A percentile compares a stretch with the other conserved stretches of the same genome.
Evolutionary conservation across 2,113 vertebrate genomes (phyloP).

Genomic region (Herpailurus yagouaroundi): DNA sequence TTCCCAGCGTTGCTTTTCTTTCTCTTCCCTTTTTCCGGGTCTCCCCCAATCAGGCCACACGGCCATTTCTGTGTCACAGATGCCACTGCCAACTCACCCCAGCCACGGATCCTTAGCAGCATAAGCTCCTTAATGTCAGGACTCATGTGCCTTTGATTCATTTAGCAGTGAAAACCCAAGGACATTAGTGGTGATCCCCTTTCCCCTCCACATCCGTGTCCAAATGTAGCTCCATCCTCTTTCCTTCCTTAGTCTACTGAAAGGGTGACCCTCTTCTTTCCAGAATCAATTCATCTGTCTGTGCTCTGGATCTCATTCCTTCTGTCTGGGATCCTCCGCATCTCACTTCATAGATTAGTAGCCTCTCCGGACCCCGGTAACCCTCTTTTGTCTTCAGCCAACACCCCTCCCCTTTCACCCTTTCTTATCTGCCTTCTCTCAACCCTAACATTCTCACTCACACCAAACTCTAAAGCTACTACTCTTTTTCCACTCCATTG

Average conservation of each 20-base stretch:
- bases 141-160: neutral
- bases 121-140: neutral
- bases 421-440: neutral
- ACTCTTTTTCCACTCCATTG: neutral
- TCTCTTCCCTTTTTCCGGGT: neutral
- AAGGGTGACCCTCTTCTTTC: neutral
- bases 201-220: neutral
- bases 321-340: neutral
- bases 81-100: neutral
- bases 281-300: neutral
- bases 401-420: neutral
- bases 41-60: neutral
- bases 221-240: neutral
- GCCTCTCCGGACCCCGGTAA: rapidly evolving
- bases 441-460: neutral
- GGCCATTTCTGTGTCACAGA: neutral
- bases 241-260: neutral
- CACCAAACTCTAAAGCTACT: neutral
- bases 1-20: neutral
- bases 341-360: rapidly evolving
- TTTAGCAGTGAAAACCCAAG: neutral
- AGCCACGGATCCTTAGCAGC: neutral
- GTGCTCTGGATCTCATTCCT: neutral
- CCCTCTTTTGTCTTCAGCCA: neutral
- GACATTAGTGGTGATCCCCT: neutral